These are phyloP conservation scores for Lamellibrachia luymesi DNA, from an alignment of 1,140 invertebrate species.

Conservation along the genomic window DNA sequence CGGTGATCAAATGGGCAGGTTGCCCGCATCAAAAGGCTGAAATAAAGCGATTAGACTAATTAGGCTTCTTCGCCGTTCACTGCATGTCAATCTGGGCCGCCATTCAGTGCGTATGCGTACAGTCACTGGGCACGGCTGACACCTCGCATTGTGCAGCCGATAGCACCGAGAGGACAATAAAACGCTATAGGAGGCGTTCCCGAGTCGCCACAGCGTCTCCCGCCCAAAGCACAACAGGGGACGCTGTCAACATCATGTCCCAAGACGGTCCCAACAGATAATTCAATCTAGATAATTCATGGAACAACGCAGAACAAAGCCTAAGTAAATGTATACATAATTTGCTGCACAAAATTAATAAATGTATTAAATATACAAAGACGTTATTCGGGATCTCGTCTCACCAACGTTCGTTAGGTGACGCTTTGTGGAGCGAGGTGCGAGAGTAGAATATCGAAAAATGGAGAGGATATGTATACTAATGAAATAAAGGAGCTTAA, in stretches of 20 bases:
- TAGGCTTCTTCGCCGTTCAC: not conserved
- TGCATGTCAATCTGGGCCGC: not conserved
- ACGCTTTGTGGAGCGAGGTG: too few relatives aligned
- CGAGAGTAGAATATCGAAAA: too few relatives aligned
- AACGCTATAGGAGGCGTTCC: not conserved
- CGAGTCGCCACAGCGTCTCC: not conserved
- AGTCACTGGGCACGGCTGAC: not conserved
- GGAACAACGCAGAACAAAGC: too few relatives aligned
- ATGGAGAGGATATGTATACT: too few relatives aligned
- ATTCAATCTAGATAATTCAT: too few relatives aligned
- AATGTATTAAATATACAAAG: too few relatives aligned
- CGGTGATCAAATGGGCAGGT: not conserved
- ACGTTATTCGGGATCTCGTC: too few relatives aligned
- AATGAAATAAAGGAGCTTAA: too few relatives aligned
- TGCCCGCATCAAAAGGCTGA: not conserved
- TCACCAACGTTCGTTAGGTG: too few relatives aligned
- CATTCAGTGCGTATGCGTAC: not conserved
- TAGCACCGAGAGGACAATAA: not conserved
- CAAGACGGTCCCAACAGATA: not conserved
- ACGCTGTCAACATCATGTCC: not conserved
- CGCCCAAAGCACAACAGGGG: not conserved
- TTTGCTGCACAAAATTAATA: too few relatives aligned
- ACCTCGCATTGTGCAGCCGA: not conserved
- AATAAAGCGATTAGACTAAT: not conserved
- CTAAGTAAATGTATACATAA: too few relatives aligned